These are phyloP conservation scores for Nothobranchius kuhntae DNA, from an alignment of 2,113 vertebrate genomes.

Conservation along the genomic window DNA sequence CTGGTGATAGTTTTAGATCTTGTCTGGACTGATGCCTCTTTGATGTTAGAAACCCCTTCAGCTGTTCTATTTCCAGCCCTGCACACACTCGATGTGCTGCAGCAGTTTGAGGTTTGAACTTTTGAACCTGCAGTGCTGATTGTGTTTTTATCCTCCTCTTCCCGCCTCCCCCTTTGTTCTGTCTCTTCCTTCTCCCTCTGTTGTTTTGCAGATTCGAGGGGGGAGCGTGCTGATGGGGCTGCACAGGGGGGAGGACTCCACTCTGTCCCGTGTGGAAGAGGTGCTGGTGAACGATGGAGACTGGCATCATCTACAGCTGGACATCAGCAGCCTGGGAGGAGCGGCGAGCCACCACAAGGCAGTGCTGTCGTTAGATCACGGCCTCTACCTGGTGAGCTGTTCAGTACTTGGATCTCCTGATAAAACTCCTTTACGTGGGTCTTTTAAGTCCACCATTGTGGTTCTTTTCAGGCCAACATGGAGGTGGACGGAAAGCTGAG, in stretches of 20 bases:
- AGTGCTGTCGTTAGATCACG: constrained; percentile 85
- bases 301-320: constrained; percentile 88
- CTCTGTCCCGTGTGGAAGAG: constrained; percentile 81
- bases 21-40: constrained; percentile 11
- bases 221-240: constrained; percentile 83
- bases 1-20: constrained; percentile 4
- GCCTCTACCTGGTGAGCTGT: constrained; percentile 82
- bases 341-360: constrained; percentile 70
- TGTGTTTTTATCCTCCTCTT: constrained; percentile 16
- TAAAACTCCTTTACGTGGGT: neutral
- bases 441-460: neutral
- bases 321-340: constrained; percentile 74
- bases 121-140: constrained; percentile 8
- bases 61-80: constrained; percentile 19
- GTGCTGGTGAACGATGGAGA: constrained; percentile 86
- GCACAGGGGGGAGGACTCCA: constrained; percentile 80
- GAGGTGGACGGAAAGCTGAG: constrained; percentile 81
- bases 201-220: constrained; percentile 78
- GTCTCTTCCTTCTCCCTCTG: constrained; percentile 8
- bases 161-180: constrained; percentile 28
- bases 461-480: constrained; percentile 74
- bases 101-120: constrained; percentile 8
- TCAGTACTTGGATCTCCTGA: neutral
- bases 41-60: constrained; percentile 29
- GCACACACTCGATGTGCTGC: neutral